A percentile compares a stretch with the other conserved stretches of the same genome.
Evolutionary conservation across 2,888 invertebrate species (phyloP).

Genomic region (Cordilura impudica): DNA sequence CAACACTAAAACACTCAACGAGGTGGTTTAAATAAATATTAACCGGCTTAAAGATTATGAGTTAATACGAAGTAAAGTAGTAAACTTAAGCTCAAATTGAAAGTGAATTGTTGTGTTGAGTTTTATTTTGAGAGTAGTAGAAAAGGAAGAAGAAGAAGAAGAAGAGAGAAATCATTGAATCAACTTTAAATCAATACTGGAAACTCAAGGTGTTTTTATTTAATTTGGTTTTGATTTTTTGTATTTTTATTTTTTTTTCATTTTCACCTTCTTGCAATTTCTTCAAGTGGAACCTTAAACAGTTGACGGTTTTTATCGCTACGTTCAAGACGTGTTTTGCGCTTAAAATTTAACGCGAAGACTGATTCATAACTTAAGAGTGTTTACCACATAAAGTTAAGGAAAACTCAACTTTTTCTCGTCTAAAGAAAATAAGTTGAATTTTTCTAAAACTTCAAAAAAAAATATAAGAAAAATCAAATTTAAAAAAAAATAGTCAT

Average conservation of each 20-base stretch:
- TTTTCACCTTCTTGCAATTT: conserved; percentile 73
- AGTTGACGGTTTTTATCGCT: conserved; percentile 74
- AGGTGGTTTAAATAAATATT: not conserved
- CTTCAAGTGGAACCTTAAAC: conserved; percentile 67
- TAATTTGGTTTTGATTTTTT: conserved; percentile 3
- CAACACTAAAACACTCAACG: not conserved
- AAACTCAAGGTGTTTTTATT: conserved; percentile 43
- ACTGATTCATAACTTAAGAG: conserved; percentile 54
- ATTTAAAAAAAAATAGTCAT: conserved; percentile 53
- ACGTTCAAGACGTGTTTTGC: conserved; percentile 68
- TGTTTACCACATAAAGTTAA: conserved; percentile 25
- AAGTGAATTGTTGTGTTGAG: conserved; percentile 43
- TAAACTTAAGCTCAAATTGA: conserved; percentile 34
- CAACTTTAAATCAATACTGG: conserved; percentile 11
- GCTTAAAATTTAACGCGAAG: conserved; percentile 36
- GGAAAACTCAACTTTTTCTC: conserved; percentile 55
- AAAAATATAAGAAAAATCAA: not conserved
- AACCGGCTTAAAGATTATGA: conserved; percentile 44
- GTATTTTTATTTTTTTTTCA: conserved; percentile 21
- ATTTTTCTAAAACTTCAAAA: conserved; percentile 8
- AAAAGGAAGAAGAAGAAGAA: not conserved
- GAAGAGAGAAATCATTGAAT: not conserved
- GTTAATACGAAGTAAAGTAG: not conserved
- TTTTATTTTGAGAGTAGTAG: not conserved
- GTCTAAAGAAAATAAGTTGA: conserved; percentile 18